Conservation (phyloP, 2,888 invertebrate genomes). For the Ophion costatus region DNA sequence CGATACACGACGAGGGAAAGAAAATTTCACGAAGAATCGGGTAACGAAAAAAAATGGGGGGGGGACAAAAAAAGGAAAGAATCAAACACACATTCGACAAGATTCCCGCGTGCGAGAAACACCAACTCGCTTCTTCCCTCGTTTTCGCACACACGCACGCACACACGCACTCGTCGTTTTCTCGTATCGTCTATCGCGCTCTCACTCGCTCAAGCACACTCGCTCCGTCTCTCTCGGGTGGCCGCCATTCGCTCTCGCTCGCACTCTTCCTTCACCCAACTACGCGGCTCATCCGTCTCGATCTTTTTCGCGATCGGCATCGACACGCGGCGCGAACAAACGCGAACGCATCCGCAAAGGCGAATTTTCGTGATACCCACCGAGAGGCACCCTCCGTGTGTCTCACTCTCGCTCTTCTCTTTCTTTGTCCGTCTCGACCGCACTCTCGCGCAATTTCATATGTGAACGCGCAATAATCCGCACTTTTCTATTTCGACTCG, state of each 20-base stretch:
- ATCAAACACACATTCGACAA: constrained; percentile 78
- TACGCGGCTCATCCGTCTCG: constrained; percentile 54
- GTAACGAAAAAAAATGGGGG: constrained; percentile 68
- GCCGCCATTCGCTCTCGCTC: constrained; percentile 31
- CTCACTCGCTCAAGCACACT: constrained; percentile 46
- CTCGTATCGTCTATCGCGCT: constrained; percentile 38
- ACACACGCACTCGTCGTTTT: constrained; percentile 37
- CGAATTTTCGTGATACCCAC: constrained; percentile 75
- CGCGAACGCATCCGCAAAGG: constrained; percentile 48
- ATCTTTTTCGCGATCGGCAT: constrained; percentile 68
- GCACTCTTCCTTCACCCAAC: constrained; percentile 55
- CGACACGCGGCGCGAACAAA: constrained; percentile 59
- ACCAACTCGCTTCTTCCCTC: constrained; percentile 75
- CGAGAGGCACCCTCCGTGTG: constrained; percentile 75
- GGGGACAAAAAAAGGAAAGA: constrained; percentile 72
- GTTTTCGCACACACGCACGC: constrained; percentile 70
- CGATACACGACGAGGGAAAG: background rate
- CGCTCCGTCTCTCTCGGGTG: constrained; percentile 43
- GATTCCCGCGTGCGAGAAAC: constrained; percentile 81
- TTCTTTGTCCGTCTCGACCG: constrained; percentile 20
- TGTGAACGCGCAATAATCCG: background rate
- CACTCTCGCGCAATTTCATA: constrained; percentile 40
- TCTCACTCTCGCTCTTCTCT: constrained; percentile 42
- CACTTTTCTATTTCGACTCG: constrained; percentile 17
- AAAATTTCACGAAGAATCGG: constrained; percentile 34